Evolutionary conservation across 1,140 invertebrate genomes (phyloP).

Genomic region (Vollenhovia emeryi): DNA sequence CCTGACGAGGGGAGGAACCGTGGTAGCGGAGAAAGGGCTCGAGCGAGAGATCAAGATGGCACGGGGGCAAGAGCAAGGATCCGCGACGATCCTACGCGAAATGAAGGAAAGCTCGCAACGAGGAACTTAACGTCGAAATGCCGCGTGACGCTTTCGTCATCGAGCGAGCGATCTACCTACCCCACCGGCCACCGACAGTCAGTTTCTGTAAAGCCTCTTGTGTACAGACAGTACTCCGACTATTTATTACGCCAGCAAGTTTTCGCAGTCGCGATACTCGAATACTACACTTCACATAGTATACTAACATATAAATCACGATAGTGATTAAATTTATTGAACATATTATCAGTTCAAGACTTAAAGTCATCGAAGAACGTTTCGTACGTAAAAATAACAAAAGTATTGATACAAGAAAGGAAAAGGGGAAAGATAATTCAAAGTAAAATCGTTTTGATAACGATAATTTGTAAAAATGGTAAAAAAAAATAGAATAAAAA

Average conservation of each 20-base stretch:
- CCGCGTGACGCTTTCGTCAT: conserved; percentile 47
- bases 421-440: not conserved
- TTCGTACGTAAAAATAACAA: not conserved
- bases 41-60: conserved; percentile 68
- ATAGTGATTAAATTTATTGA: conserved; percentile 21
- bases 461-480: conserved; percentile 21
- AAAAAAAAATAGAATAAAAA: conserved; percentile 36
- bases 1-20: conserved; percentile 13
- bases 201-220: conserved; percentile 70
- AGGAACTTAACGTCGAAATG: conserved; percentile 36
- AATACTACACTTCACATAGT: conserved; percentile 6
- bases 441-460: not conserved
- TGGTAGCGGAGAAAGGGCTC: conserved; percentile 56
- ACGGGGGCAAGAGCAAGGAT: conserved; percentile 57
- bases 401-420: not conserved
- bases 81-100: conserved; percentile 22
- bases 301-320: not conserved
- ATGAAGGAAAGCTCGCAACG: conserved; percentile 51
- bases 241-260: conserved; percentile 43
- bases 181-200: conserved; percentile 63
- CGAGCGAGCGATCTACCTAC: conserved; percentile 61
- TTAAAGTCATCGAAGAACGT: not conserved
- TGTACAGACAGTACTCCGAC: conserved; percentile 24
- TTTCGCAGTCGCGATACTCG: conserved; percentile 2
- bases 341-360: not conserved